These are phyloP conservation scores for Pollimyrus isidori DNA, from an alignment of 2,113 vertebrate species.

Conservation along the genomic window DNA sequence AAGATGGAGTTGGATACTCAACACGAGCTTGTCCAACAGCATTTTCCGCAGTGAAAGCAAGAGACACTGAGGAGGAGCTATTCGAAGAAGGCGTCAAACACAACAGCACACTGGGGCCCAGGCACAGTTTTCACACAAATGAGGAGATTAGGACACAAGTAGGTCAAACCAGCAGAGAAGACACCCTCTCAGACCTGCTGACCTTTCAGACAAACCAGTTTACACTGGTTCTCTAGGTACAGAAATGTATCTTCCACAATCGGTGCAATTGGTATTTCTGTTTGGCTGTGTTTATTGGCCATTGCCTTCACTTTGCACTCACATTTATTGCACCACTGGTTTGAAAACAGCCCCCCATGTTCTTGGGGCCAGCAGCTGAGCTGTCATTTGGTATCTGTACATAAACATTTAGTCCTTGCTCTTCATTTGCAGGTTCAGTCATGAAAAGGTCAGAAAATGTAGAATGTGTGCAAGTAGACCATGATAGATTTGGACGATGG, in stretches of 20 bases:
- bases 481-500: neutral
- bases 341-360: neutral
- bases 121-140: neutral
- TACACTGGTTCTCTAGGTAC: neutral
- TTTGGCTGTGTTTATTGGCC: neutral
- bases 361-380: neutral
- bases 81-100: neutral
- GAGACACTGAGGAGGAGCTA: neutral
- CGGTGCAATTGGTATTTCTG: neutral
- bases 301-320: neutral
- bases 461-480: neutral
- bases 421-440: neutral
- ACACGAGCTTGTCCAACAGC: neutral
- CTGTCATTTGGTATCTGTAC: neutral
- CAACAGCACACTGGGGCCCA: neutral
- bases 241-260: neutral
- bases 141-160: constrained; percentile 21
- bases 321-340: neutral
- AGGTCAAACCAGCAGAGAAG: constrained; percentile 27
- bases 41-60: neutral
- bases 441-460: neutral
- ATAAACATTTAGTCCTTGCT: neutral
- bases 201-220: constrained; percentile 19
- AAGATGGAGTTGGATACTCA: neutral
- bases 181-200: constrained; percentile 12